Conservation (phyloP, 2,113 vertebrate genomes). For the Lipophrys pholis region DNA sequence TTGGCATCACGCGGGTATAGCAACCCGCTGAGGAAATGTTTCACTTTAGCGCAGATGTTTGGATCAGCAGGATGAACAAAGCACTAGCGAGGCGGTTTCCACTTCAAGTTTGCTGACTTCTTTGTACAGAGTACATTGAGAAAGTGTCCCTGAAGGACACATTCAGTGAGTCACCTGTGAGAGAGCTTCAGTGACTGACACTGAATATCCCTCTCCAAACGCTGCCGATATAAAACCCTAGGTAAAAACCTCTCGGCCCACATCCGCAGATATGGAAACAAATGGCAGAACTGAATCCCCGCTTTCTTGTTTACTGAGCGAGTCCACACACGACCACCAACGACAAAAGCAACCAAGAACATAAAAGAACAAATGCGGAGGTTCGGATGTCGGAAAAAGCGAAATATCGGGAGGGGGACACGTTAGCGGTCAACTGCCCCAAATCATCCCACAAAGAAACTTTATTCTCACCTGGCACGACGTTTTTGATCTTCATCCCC, state of each 20-base stretch:
- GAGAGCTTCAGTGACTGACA: conserved; percentile 43
- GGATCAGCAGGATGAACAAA: conserved; percentile 45
- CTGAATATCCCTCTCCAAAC: conserved; percentile 44
- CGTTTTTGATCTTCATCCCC: conserved; percentile 84
- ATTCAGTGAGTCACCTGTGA: conserved; percentile 36
- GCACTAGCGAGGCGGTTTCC: conserved; percentile 38
- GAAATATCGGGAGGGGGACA: conserved; percentile 72
- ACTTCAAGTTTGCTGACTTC: conserved; percentile 37
- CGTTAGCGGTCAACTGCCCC: conserved; percentile 66
- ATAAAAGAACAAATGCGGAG: conserved; percentile 56
- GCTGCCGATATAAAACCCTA: conserved; percentile 31
- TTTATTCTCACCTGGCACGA: conserved; percentile 83
- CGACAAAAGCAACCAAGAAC: conserved; percentile 70
- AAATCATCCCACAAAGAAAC: conserved; percentile 54
- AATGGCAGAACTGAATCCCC: conserved; percentile 33
- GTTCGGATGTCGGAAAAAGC: conserved; percentile 67
- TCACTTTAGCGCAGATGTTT: conserved; percentile 32
- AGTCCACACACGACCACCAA: conserved; percentile 57
- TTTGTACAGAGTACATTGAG: conserved; percentile 14
- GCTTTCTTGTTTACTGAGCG: conserved; percentile 26
- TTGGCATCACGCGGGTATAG: conserved; percentile 30
- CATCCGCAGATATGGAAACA: conserved; percentile 44
- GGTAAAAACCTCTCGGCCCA: conserved; percentile 30
- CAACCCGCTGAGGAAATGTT: conserved; percentile 36
- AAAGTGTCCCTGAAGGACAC: conserved; percentile 41